Evolutionary conservation across 2,888 invertebrate genomes (phyloP), one percentile per base, ranked within the genome.

Genomic region (Ligdia adustata): DNA sequence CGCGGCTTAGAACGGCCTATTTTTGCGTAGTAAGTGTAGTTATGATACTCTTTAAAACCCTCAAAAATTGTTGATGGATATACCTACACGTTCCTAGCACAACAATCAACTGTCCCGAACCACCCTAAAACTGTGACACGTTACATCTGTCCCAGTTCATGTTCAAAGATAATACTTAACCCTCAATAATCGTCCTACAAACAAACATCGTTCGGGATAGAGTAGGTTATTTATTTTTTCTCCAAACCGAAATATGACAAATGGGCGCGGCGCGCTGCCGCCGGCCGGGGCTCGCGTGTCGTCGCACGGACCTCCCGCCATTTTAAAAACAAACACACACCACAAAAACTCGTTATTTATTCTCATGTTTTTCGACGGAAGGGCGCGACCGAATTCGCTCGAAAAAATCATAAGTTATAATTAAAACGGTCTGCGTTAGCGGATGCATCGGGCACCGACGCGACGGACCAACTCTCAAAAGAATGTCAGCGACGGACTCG

Each of bases 251-350:
- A 88, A 84, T 88, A 89, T 90, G 90, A 90, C 88, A 88, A 89
- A 89, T 89, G 90, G 87, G 82, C 77, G 75, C 72, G 79, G 66
- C 75, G 72, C 74, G 77, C 79, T 77, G 79, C 79, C 78, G 79
- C 49, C 59, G 41, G 37, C 14, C 34, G 22, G 41, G 20, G 83
- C 84, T 88, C 87, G 89, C 88, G 90, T 89, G 90, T 90, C 88
- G 88, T 85, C 88, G 82, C 82, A 75, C 80, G 75, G 89, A 89
- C 89, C 89, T 90, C 90, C 90, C 89, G 90, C 90, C 90, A 90
- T 89, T 90, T 89, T 87, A 82, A 88, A 90, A 90, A 90, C 90
- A 90, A 89, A 90, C 87, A 90, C 75, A 82, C 79, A 75, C 70
- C 83, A 86, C 79, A 88, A 87, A 88, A 88, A 87, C 87, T 83